Evolutionary conservation across 2,113 vertebrate genomes (phyloP).

Genomic region (Sigmodon hispidus): DNA sequence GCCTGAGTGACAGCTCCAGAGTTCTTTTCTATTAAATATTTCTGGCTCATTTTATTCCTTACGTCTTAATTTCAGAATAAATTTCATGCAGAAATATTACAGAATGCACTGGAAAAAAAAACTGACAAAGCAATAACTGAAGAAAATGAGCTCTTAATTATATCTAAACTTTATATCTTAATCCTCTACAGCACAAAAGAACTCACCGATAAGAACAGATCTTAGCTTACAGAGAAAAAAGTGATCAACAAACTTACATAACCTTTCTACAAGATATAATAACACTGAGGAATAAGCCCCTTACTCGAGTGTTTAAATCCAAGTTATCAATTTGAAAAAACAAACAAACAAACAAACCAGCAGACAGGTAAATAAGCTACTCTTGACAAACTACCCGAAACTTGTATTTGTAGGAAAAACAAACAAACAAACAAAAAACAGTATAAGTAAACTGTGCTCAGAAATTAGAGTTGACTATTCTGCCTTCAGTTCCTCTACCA

Average conservation of each 20-base stretch:
- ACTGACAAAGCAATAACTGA: neutral
- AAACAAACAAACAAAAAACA: too few relatives aligned
- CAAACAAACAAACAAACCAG: conserved; percentile 14
- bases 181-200: neutral
- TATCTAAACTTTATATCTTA: neutral
- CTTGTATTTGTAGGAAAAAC: neutral
- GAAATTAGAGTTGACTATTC: neutral
- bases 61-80: conserved; percentile 42
- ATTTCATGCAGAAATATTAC: conserved; percentile 32
- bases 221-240: neutral
- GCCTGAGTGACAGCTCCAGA: conserved; percentile 33
- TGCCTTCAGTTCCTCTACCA: conserved; percentile 7
- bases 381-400: neutral
- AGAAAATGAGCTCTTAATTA: neutral
- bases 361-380: neutral
- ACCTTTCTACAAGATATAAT: neutral
- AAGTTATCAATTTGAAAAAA: conserved; percentile 9
- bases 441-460: neutral
- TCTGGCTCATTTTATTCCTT: conserved; percentile 36
- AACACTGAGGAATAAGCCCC: neutral
- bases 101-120: neutral
- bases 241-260: neutral
- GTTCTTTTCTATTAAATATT: neutral
- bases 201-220: neutral
- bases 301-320: neutral